These are phyloP conservation scores for Trissolcus basalis DNA, from an alignment of 1,140 invertebrate genomes.

Conservation along the genomic window DNA sequence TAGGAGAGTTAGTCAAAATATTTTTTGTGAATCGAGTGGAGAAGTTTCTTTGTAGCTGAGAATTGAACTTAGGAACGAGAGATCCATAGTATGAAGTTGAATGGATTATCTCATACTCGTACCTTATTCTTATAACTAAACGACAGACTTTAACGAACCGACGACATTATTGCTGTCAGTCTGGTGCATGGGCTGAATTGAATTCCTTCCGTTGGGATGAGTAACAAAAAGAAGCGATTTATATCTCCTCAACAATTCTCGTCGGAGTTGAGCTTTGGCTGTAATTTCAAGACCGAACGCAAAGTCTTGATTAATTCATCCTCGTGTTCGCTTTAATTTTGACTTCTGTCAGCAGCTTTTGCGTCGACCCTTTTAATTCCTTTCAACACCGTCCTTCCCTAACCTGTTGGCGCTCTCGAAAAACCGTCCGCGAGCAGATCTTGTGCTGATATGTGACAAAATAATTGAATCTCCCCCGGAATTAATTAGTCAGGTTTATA, in stretches of 20 bases:
- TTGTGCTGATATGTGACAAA: conserved; percentile 35
- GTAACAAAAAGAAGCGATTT: not conserved
- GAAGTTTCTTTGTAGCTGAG: no score
- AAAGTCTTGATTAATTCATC: conserved; percentile 23
- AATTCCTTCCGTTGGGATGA: conserved; percentile 64
- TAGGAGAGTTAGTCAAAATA: no score
- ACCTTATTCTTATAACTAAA: conserved; percentile 10
- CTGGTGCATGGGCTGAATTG: conserved; percentile 56
- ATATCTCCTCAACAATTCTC: not conserved
- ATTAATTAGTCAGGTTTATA: conserved; percentile 45
- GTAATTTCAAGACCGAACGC: not conserved
- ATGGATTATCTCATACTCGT: conserved; percentile 24
- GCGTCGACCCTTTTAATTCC: conserved; percentile 32
- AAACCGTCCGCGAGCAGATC: conserved; percentile 21
- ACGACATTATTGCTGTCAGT: conserved; percentile 66
- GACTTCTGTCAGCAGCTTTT: conserved; percentile 19
- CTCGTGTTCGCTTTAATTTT: conserved; percentile 33
- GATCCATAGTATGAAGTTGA: conserved; percentile 12
- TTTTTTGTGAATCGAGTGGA: no score
- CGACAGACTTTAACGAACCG: conserved; percentile 65
- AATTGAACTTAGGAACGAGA: no score
- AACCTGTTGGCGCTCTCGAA: conserved; percentile 6
- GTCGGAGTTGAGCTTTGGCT: not conserved
- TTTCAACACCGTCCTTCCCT: conserved; percentile 6
- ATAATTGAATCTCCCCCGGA: conserved; percentile 37